Conservation (phyloP, 2,113 vertebrate species). For the Corythoichthys haematopterus region DNA sequence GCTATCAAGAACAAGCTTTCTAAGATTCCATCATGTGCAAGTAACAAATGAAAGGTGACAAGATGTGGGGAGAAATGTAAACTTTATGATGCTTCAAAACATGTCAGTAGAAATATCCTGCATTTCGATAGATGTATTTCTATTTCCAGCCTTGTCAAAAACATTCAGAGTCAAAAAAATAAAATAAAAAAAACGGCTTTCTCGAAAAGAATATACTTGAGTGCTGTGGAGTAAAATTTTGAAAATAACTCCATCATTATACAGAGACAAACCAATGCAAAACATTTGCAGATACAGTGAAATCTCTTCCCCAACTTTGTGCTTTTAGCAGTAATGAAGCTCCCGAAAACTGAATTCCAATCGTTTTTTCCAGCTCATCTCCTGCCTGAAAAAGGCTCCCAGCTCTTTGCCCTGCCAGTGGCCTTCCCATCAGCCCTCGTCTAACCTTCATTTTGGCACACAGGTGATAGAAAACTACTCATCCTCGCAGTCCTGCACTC, state of each 20-base stretch:
- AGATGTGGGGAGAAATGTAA: conserved; percentile 1
- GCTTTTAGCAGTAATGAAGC: conserved; percentile 25
- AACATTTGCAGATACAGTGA: conserved; percentile 35
- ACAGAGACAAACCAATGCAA: conserved; percentile 2
- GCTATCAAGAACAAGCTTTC: conserved; percentile 1
- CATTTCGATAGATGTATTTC: neutral
- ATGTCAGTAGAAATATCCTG: conserved; percentile 22
- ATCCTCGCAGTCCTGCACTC: conserved; percentile 33
- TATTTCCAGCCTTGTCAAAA: conserved; percentile 20
- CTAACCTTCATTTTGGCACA: conserved; percentile 61
- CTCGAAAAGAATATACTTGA: conserved; percentile 11
- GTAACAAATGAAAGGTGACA: conserved; percentile 33
- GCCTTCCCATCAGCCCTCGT: conserved; percentile 41
- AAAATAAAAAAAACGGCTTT: neutral
- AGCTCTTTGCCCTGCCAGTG: conserved; percentile 51
- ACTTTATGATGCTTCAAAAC: conserved; percentile 12
- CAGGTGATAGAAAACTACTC: conserved; percentile 58
- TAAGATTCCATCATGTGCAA: conserved; percentile 4
- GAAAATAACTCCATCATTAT: neutral
- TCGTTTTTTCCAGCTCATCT: conserved; percentile 54
- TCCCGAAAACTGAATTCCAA: conserved; percentile 56
- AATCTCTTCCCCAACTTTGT: conserved; percentile 36
- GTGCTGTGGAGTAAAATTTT: neutral
- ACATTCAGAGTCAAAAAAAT: conserved; percentile 18
- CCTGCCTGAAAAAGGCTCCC: conserved; percentile 54